Evolutionary conservation across 1,140 invertebrate species (phyloP).

Genomic region (Adoxophyes honmai): DNA sequence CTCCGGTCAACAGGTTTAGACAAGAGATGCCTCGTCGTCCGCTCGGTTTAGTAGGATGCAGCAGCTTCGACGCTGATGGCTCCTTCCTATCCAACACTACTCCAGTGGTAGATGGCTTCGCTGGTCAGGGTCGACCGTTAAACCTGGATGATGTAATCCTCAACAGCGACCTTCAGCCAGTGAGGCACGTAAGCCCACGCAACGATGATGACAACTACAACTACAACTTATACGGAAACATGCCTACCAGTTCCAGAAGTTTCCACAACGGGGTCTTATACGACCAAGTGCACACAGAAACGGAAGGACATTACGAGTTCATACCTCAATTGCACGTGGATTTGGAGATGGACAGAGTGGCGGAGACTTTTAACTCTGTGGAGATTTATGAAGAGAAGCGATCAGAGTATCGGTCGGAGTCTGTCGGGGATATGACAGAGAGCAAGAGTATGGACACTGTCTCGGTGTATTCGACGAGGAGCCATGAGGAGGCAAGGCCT

Average conservation of each 20-base stretch:
- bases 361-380: slow-evolving; percentile 60
- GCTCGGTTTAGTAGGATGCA: slow-evolving; percentile 62
- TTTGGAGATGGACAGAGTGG: slow-evolving; percentile 43
- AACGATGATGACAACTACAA: slow-evolving; percentile 60
- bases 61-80: slow-evolving; percentile 62
- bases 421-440: slow-evolving; percentile 65
- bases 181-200: slow-evolving; percentile 41
- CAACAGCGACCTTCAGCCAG: slow-evolving; percentile 44
- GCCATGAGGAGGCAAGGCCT: slow-evolving; percentile 66
- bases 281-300: slow-evolving; percentile 69
- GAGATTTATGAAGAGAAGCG: slow-evolving; percentile 18
- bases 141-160: slow-evolving; percentile 65
- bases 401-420: slow-evolving; percentile 51
- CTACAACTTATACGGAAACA: slow-evolving; percentile 55
- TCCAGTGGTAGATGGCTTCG: slow-evolving; percentile 73
- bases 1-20: slow-evolving; percentile 58
- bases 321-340: slow-evolving; percentile 57
- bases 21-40: slow-evolving; percentile 61
- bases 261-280: slow-evolving; percentile 53
- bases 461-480: slow-evolving; percentile 76
- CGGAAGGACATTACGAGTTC: slow-evolving; percentile 70
- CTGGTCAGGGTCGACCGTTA: slow-evolving; percentile 64
- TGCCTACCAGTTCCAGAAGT: slow-evolving; percentile 46
- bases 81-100: slow-evolving; percentile 72
- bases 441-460: slow-evolving; percentile 71